Evolutionary conservation across 1,140 invertebrate species (phyloP).

Genomic region (Drosophila melanica): DNA sequence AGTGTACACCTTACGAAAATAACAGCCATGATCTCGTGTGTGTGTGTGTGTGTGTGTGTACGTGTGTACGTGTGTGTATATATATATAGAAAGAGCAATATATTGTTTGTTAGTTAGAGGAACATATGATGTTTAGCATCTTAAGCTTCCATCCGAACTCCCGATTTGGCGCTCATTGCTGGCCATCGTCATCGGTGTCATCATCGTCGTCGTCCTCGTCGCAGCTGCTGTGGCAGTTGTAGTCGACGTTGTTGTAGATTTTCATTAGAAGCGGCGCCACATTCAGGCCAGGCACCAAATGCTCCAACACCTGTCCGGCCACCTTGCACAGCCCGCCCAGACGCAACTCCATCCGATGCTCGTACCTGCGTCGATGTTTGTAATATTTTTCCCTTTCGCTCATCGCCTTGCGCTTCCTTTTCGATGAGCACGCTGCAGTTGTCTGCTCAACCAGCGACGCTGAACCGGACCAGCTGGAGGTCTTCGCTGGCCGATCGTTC

Average conservation of each 20-base stretch:
- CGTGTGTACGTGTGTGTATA: background rate
- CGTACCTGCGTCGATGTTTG: constrained; percentile 69
- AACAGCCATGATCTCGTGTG: constrained; percentile 29
- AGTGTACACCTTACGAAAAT: constrained; percentile 20
- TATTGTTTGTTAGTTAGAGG: constrained; percentile 28
- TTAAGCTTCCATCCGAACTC: constrained; percentile 20
- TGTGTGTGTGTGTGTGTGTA: constrained; percentile 10
- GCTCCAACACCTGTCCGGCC: constrained; percentile 62
- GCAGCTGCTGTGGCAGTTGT: constrained; percentile 31
- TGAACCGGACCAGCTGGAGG: constrained; percentile 1
- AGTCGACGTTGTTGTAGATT: constrained; percentile 19
- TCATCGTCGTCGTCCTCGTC: constrained; percentile 3
- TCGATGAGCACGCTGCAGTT: background rate
- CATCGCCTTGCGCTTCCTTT: constrained; percentile 30
- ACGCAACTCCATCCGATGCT: constrained; percentile 69
- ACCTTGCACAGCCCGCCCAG: constrained; percentile 61
- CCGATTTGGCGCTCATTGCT: constrained; percentile 5
- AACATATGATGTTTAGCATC: constrained; percentile 33
- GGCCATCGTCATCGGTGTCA: background rate
- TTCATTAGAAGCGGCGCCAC: constrained; percentile 50
- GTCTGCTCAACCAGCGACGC: background rate
- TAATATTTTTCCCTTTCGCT: constrained; percentile 65
- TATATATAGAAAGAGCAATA: constrained; percentile 17
- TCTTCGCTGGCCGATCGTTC: background rate
- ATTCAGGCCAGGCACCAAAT: constrained; percentile 54